Evolutionary conservation across 2,797 vertebrate species (phyloP).

Genomic region (Balearica regulorum): DNA sequence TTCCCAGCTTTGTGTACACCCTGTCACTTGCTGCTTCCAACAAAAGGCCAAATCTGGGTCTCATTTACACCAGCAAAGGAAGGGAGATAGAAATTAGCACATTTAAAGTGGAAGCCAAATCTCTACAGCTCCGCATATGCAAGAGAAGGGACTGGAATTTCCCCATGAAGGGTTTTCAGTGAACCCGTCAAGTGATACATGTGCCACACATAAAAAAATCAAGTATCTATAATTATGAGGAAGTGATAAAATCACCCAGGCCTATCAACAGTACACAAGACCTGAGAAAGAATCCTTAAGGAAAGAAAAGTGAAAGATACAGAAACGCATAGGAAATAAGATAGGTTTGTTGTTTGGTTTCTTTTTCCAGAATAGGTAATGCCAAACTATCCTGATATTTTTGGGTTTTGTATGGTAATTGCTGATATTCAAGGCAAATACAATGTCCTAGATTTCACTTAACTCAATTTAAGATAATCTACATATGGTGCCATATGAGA

Average conservation of each 20-base stretch:
- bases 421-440: background rate
- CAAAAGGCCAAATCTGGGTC: background rate
- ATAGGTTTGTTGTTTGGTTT: background rate
- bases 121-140: background rate
- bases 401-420: background rate
- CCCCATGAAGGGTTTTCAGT: background rate
- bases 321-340: background rate
- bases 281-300: background rate
- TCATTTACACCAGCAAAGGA: background rate
- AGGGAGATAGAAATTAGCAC: background rate
- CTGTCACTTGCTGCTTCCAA: constrained; percentile 1
- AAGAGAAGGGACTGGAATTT: background rate
- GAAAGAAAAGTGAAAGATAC: background rate
- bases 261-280: background rate
- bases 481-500: background rate
- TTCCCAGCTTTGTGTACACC: constrained; percentile 8
- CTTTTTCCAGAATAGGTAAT: background rate
- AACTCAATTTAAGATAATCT: background rate
- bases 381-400: background rate
- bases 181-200: background rate
- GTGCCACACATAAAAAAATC: background rate
- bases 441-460: background rate
- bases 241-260: background rate
- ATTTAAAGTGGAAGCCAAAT: background rate
- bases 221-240: background rate